Conservation (phyloP, 2,113 vertebrate species). For the Oreochromis spilurus region DNA sequence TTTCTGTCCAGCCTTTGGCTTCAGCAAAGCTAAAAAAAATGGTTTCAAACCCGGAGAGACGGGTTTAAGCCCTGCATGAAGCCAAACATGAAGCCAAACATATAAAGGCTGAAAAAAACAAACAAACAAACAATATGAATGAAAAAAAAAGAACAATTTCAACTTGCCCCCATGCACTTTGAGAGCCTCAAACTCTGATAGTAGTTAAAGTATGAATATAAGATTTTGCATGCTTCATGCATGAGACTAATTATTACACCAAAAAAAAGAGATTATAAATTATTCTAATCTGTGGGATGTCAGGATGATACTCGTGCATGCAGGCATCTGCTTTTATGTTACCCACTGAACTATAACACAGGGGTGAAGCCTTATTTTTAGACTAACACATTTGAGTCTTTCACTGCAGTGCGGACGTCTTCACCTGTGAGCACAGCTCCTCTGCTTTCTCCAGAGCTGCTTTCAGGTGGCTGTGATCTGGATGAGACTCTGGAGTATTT, state of each 20-base stretch:
- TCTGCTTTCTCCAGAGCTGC: conserved; percentile 96
- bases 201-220: background rate
- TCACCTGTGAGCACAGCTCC: conserved; percentile 90
- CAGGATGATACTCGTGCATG: background rate
- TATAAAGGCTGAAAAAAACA: background rate
- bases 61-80: rapidly evolving
- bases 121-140: background rate
- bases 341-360: background rate
- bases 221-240: background rate
- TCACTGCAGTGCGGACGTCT: background rate
- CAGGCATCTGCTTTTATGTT: background rate
- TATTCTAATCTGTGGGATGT: background rate
- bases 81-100: background rate
- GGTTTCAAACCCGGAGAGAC: rapidly evolving
- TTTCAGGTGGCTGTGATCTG: conserved; percentile 91
- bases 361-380: rapidly evolving
- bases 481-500: conserved; percentile 94
- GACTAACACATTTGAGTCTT: background rate
- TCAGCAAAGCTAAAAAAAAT: background rate
- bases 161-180: background rate
- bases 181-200: rapidly evolving
- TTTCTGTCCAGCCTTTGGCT: background rate
- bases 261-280: background rate
- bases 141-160: background rate
- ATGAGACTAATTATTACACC: no score